Conservation (phyloP, 1,140 invertebrate genomes). For the Cotesia typhae region DNA sequence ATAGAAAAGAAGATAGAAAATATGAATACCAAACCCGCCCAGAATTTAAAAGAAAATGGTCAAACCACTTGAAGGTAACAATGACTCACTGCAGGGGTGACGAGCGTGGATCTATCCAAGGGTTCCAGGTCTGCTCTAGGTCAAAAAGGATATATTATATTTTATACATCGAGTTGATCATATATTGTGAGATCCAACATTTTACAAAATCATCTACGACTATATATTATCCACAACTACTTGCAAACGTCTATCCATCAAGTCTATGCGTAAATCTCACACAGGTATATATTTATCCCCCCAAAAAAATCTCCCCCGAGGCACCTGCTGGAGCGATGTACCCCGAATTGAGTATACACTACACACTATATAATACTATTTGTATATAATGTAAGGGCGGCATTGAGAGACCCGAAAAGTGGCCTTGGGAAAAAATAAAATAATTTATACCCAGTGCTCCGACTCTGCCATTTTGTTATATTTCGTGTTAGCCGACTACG, state of each 20-base stretch:
- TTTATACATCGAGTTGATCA: too few relatives aligned
- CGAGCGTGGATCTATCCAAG: slow-evolving; percentile 30
- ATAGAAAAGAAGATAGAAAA: slow-evolving; percentile 27
- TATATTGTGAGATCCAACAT: background rate
- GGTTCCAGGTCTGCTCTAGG: slow-evolving; percentile 34
- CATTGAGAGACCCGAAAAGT: background rate
- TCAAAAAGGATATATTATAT: background rate
- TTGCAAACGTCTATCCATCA: too few relatives aligned
- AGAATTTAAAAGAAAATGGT: slow-evolving; percentile 50
- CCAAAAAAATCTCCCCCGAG: slow-evolving; percentile 21
- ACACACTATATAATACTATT: background rate
- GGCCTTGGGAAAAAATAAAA: slow-evolving; percentile 6
- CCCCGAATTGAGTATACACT: background rate
- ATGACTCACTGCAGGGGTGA: slow-evolving; percentile 41
- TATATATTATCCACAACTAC: too few relatives aligned
- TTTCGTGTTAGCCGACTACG: too few relatives aligned
- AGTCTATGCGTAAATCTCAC: too few relatives aligned
- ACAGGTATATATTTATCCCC: slow-evolving; percentile 12
- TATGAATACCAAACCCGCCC: slow-evolving; percentile 41
- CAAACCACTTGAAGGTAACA: slow-evolving; percentile 55
- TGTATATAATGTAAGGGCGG: slow-evolving; percentile 4
- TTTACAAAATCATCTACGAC: slow-evolving; percentile 30
- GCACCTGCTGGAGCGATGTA: slow-evolving; percentile 50
- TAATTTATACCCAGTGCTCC: background rate
- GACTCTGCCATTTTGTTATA: slow-evolving; percentile 10